Evolutionary conservation across 2,797 vertebrate genomes (phyloP), one percentile per base, ranked within the genome.

Genomic region (Cheirogaleus major): DNA sequence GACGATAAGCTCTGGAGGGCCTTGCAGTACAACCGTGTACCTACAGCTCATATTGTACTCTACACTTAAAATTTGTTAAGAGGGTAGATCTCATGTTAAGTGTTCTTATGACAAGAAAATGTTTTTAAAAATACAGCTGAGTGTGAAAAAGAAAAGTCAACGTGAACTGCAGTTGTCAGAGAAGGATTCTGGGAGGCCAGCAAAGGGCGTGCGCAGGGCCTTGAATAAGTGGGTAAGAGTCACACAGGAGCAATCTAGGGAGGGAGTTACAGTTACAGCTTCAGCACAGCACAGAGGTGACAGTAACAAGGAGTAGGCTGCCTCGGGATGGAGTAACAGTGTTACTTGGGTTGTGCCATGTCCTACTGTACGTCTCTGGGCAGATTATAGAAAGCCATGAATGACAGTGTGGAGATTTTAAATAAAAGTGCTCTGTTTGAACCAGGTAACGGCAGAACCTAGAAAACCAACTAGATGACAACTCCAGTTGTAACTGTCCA

Each of bases 401-500:
- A 30, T 0, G 17, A 35, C 20, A 63, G 10, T 52, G 25, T 69
- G 78, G 20, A 90, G 25, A 75, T 25, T 13, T 63, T 41, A 86
- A 82, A 45, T 84, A 55, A 70, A 76, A 48, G 11, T 43, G 14
- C 50, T 67, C 18, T 63, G 13, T 52, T 32, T 86, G 23, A 91
- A 45, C 43, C 41, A 61, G 45, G 3, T 6, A 41, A 93, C 48
- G 27, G 11, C 35, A 41, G 17, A 65, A 61, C 32, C 43, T 81
- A 70, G 72, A 65, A 95, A 89, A 55, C 35, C 69, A 88, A 25
- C 20, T 22, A 59, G 32, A 63, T 52, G 50, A 82, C 13, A 27
- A 45, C 27, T n/a, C 15, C 32, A 65, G 32, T n/a, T 65, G 32
- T 65, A 65, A 65, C n/a, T n/a, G 63, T 9, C 32, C n/a, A 35